phyloP scores from a whole-genome alignment of 2,797 vertebrate species.

The Acomys russatus region DNA sequence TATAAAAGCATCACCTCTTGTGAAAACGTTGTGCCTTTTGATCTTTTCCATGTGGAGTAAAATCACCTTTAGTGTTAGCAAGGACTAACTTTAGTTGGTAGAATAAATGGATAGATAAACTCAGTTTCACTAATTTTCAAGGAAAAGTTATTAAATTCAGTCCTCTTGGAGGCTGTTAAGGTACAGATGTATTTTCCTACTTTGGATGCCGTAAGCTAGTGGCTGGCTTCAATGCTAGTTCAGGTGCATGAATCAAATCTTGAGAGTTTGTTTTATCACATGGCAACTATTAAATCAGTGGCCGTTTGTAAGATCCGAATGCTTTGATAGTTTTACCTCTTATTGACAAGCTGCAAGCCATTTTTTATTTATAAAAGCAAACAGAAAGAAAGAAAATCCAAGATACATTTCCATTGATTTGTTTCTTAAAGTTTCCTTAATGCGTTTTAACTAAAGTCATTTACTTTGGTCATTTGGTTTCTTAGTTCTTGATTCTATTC shows the following conservation, averaged over 20 bases:
- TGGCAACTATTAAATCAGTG: slow-evolving; percentile 50
- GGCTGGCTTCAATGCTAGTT: slow-evolving; percentile 7
- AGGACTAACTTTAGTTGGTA: slow-evolving; percentile 36
- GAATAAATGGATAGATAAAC: background rate
- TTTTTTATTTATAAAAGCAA: slow-evolving; percentile 43
- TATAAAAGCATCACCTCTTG: slow-evolving; percentile 11
- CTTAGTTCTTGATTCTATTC: slow-evolving; percentile 11
- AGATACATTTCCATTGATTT: slow-evolving; percentile 46
- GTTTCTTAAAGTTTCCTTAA: slow-evolving; percentile 47
- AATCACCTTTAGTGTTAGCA: slow-evolving; percentile 10
- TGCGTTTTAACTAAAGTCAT: background rate
- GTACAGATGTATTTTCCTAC: slow-evolving; percentile 24
- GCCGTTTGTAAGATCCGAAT: slow-evolving; percentile 60
- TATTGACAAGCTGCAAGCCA: background rate
- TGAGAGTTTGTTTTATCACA: slow-evolving; percentile 49
- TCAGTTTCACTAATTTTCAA: background rate
- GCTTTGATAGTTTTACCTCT: slow-evolving; percentile 41
- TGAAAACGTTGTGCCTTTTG: slow-evolving; percentile 24
- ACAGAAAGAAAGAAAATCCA: background rate
- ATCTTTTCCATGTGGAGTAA: slow-evolving; percentile 34
- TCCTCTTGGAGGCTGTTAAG: slow-evolving; percentile 7
- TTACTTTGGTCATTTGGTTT: slow-evolving; percentile 19
- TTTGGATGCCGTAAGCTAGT: slow-evolving; percentile 57
- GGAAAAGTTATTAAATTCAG: slow-evolving; percentile 42
- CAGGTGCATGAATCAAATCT: slow-evolving; percentile 45